These are phyloP conservation scores for Macrosteles quadrilineatus DNA, from an alignment of 1,140 invertebrate genomes.

Conservation along the genomic window DNA sequence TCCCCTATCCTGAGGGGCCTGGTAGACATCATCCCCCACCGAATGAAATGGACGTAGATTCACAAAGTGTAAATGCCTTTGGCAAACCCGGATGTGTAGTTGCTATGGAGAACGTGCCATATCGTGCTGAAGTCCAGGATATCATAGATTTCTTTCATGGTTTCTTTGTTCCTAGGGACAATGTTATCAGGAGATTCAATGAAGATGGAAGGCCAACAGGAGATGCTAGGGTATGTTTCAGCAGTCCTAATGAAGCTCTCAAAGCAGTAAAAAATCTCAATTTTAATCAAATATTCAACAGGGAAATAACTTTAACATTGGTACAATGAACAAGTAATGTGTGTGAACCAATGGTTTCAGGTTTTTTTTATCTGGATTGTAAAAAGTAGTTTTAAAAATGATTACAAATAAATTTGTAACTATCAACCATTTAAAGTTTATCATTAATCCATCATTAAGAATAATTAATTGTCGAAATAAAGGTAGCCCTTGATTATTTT, in stretches of 20 bases:
- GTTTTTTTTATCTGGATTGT: too few relatives aligned
- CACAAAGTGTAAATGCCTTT: slow-evolving; percentile 54
- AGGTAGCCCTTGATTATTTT: too few relatives aligned
- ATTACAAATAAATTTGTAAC: too few relatives aligned
- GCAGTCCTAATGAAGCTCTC: slow-evolving; percentile 8
- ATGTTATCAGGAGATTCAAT: slow-evolving; percentile 81
- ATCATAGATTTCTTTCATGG: slow-evolving; percentile 84
- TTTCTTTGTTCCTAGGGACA: slow-evolving; percentile 70
- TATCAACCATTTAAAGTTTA: too few relatives aligned
- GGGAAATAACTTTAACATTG: not conserved
- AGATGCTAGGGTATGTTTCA: slow-evolving; percentile 60
- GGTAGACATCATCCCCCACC: not conserved
- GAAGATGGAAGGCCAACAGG: slow-evolving; percentile 83
- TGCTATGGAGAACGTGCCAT: slow-evolving; percentile 82
- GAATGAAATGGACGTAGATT: not conserved
- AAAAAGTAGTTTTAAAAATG: too few relatives aligned
- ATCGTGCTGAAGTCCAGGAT: slow-evolving; percentile 80
- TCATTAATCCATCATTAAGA: too few relatives aligned
- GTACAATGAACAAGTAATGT: not conserved
- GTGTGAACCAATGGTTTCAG: too few relatives aligned
- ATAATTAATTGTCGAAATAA: too few relatives aligned
- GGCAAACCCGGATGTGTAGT: slow-evolving; percentile 80
- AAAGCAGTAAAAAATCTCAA: not conserved
- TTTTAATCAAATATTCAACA: not conserved
- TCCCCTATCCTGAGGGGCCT: not conserved